Conservation (phyloP, 2,888 invertebrate species). For the Litoditis marina region DNA sequence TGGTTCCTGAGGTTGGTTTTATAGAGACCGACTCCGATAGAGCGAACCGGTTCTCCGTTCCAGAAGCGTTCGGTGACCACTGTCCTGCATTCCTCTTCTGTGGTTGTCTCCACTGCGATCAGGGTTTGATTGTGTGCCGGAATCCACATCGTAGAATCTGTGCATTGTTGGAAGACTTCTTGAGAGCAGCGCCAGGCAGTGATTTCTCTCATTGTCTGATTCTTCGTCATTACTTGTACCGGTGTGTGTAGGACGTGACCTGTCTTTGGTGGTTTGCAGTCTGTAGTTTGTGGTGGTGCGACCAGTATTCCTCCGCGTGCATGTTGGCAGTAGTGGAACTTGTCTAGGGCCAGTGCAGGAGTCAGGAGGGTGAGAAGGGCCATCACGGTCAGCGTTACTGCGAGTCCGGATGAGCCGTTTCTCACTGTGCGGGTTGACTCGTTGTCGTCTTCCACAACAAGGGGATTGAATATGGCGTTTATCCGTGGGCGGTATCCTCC, state of each 20-base stretch:
- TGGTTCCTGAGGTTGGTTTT: background rate
- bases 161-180: conserved; percentile 3
- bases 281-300: background rate
- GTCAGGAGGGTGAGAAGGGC: too few relatives aligned
- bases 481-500: too few relatives aligned
- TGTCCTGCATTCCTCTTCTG: conserved; percentile 4
- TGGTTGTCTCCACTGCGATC: background rate
- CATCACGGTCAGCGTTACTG: too few relatives aligned
- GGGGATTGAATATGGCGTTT: too few relatives aligned
- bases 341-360: too few relatives aligned
- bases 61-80: background rate
- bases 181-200: background rate
- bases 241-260: background rate
- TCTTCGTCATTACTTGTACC: background rate
- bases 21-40: background rate
- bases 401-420: too few relatives aligned
- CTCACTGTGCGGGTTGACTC: too few relatives aligned
- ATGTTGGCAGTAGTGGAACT: background rate
- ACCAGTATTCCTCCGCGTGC: background rate
- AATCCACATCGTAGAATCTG: background rate
- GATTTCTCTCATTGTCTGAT: background rate
- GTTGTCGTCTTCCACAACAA: too few relatives aligned
- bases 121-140: background rate
- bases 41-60: background rate
- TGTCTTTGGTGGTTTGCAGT: background rate